These are phyloP conservation scores for Triplophysa siluroides DNA, from an alignment of 2,113 vertebrate species.

Conservation along the genomic window DNA sequence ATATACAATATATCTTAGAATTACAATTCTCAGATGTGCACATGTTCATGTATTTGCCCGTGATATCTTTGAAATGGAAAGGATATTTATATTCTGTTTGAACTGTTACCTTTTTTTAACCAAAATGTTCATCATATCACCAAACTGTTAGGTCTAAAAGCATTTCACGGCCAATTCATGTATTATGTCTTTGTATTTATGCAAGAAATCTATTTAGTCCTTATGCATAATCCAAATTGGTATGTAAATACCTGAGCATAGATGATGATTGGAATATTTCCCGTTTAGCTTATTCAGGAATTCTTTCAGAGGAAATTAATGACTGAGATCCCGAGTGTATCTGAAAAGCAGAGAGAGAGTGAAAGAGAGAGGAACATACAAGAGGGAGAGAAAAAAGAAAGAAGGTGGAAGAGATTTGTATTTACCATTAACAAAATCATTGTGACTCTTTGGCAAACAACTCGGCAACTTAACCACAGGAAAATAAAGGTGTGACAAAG, in stretches of 20 bases:
- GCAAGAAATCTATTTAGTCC: too few species aligned
- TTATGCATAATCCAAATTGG: conserved; percentile 17
- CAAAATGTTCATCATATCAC: neutral
- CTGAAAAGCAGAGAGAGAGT: neutral
- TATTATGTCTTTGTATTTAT: conserved; percentile 9
- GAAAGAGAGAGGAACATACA: conserved; percentile 10
- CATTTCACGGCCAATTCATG: neutral
- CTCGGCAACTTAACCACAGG: neutral
- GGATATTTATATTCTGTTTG: too few species aligned
- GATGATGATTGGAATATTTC: too few species aligned
- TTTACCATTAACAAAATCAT: conserved; percentile 6
- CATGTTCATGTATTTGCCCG: neutral
- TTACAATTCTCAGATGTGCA: neutral
- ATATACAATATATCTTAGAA: too few species aligned
- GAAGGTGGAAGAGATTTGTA: neutral
- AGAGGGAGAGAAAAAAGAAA: conserved; percentile 22
- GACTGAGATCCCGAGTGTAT: neutral
- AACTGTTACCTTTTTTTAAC: too few species aligned
- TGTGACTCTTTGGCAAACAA: neutral
- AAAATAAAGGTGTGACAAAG: conserved; percentile 56
- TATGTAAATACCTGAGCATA: conserved; percentile 23
- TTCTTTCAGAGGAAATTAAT: too few species aligned
- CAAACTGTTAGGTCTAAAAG: neutral
- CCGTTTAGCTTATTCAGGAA: too few species aligned
- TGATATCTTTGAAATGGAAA: neutral